A percentile compares a stretch with the other conserved stretches of the same genome.
Evolutionary conservation across 2,888 invertebrate genomes (phyloP).

Genomic region (Aphidoletes aphidimyza): DNA sequence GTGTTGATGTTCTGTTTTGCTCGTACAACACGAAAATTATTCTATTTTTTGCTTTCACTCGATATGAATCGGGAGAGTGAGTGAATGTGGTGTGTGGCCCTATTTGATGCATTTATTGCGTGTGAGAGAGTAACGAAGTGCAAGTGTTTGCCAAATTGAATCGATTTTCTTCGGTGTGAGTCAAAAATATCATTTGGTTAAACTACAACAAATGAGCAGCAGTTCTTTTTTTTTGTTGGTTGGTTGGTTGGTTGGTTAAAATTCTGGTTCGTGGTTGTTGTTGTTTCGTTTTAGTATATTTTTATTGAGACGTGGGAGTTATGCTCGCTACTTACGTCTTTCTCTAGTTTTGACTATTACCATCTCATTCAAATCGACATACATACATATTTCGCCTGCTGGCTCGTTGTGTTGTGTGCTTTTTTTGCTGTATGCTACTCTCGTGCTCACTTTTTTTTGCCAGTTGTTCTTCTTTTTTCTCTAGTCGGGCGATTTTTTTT

Average conservation of each 20-base stretch:
- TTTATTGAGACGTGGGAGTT: constrained; percentile 49
- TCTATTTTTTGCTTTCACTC: constrained; percentile 42
- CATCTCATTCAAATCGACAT: constrained; percentile 49
- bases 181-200: constrained; percentile 40
- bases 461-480: neutral
- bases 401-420: neutral
- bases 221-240: no score
- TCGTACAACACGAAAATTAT: neutral
- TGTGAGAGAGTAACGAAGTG: constrained; percentile 36
- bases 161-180: neutral
- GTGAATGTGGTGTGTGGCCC: constrained; percentile 28
- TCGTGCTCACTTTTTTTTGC: no score
- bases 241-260: no score
- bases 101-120: constrained; percentile 46
- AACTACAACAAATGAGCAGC: constrained; percentile 44
- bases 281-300: constrained; percentile 17
- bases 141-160: constrained; percentile 49
- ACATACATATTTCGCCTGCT: neutral
- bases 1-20: neutral
- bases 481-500: neutral
- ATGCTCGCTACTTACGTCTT: constrained; percentile 30
- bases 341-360: constrained; percentile 47
- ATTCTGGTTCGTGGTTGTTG: no score
- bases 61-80: no score
- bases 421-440: neutral